phyloP scores from a whole-genome alignment of 1,140 invertebrate species.

The Eupeodes corollae region DNA sequence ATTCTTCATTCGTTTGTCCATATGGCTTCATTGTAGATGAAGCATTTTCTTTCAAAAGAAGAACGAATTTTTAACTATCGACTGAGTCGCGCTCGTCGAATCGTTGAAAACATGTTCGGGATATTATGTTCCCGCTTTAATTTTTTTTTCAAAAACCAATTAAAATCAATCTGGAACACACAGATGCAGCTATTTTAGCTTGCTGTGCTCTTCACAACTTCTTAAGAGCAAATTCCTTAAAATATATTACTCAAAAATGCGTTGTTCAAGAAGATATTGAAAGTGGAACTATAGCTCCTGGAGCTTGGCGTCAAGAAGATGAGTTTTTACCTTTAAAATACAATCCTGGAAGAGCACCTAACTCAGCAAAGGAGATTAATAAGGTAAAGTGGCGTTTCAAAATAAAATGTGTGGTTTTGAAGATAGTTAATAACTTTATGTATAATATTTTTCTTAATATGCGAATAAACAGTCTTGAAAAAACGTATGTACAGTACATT shows the following conservation, averaged over 20 bases:
- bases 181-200: conserved; percentile 3
- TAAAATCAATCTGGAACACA: conserved; percentile 3
- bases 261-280: conserved; percentile 5
- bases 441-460: too few species aligned
- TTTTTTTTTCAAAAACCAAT: conserved; percentile 4
- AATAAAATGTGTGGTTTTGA: too few species aligned
- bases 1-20: conserved; percentile 15
- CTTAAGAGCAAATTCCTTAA: conserved; percentile 2
- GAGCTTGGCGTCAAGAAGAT: conserved; percentile 2
- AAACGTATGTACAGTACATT: too few species aligned
- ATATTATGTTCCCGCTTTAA: neutral
- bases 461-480: too few species aligned
- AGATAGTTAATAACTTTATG: too few species aligned
- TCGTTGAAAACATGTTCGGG: conserved; percentile 40
- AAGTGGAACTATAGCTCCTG: neutral
- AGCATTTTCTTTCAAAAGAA: conserved; percentile 34
- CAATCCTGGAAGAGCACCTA: too few species aligned
- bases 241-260: conserved; percentile 1
- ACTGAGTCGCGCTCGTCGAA: conserved; percentile 23
- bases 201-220: conserved; percentile 4
- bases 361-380: too few species aligned
- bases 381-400: too few species aligned
- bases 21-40: conserved; percentile 40
- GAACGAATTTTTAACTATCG: conserved; percentile 34
- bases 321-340: too few species aligned